Conservation (phyloP, 2,113 vertebrate species). For the Hydrolagus affinis region DNA sequence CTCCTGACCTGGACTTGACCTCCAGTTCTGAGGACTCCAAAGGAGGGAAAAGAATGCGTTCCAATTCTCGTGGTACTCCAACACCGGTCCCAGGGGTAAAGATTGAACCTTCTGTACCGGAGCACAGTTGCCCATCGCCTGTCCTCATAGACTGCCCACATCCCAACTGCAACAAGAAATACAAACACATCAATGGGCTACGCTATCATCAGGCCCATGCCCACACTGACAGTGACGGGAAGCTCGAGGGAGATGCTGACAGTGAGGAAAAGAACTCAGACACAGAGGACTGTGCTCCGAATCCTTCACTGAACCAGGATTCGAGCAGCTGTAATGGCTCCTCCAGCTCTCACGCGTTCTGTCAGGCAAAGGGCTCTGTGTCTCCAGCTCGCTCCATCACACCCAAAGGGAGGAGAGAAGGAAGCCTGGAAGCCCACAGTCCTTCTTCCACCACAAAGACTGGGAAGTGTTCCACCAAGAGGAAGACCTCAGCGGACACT, state of each 20-base stretch:
- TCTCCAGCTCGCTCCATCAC: conserved; percentile 87
- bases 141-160: conserved; percentile 96
- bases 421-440: conserved; percentile 80
- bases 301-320: conserved; percentile 52
- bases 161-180: conserved; percentile 97
- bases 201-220: conserved; percentile 97
- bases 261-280: conserved; percentile 64
- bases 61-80: conserved; percentile 73
- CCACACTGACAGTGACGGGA: conserved; percentile 87
- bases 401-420: conserved; percentile 71
- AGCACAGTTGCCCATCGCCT: conserved; percentile 86
- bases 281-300: conserved; percentile 79
- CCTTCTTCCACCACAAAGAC: conserved; percentile 85
- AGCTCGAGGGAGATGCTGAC: conserved; percentile 82
- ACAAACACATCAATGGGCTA: conserved; percentile 98
- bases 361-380: conserved; percentile 69
- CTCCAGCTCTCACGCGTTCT: conserved; percentile 53
- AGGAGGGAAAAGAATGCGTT: conserved; percentile 93
- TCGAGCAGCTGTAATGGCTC: conserved; percentile 82
- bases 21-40: conserved; percentile 97
- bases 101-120: conserved; percentile 62
- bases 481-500: conserved; percentile 67
- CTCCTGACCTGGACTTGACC: conserved; percentile 95
- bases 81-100: conserved; percentile 62
- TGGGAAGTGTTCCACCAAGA: conserved; percentile 74